Conservation (phyloP, 2,113 vertebrate genomes). For the Ciconia stormi region DNA sequence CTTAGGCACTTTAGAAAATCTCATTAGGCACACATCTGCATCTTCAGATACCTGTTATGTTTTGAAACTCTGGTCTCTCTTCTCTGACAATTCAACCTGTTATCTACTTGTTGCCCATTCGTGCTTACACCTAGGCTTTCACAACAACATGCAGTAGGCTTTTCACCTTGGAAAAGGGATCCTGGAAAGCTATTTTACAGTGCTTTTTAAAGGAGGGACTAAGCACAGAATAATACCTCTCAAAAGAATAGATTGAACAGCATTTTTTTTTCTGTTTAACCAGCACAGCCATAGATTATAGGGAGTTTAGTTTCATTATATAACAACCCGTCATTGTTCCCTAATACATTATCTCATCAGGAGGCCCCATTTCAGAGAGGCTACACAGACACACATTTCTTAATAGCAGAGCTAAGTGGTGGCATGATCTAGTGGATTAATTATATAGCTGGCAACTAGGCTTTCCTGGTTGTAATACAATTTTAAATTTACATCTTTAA, state of each 20-base stretch:
- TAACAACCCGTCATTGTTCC: slow-evolving; percentile 1
- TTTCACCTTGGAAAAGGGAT: not conserved
- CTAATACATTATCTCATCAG: slow-evolving; percentile 48
- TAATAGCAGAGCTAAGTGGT: slow-evolving; percentile 15
- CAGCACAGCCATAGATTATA: not conserved
- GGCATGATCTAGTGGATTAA: slow-evolving; percentile 46
- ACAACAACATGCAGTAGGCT: not conserved
- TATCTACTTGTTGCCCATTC: not conserved
- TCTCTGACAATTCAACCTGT: not conserved
- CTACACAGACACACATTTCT: not conserved
- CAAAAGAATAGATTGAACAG: not conserved
- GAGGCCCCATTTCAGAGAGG: slow-evolving; percentile 17
- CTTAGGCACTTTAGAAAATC: not conserved
- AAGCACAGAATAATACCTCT: not conserved
- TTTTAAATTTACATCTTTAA: not conserved
- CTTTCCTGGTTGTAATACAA: not conserved
- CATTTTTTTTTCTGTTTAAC: not conserved
- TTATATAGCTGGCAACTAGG: slow-evolving; percentile 16
- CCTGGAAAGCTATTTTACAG: not conserved
- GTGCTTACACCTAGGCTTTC: not conserved
- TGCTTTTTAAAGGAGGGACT: not conserved
- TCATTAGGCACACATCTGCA: not conserved
- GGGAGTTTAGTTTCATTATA: slow-evolving; percentile 41
- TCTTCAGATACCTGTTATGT: not conserved
- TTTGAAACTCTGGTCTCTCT: not conserved